Conservation (phyloP, 2,797 vertebrate genomes). For the Phoeniculus purpureus region DNA sequence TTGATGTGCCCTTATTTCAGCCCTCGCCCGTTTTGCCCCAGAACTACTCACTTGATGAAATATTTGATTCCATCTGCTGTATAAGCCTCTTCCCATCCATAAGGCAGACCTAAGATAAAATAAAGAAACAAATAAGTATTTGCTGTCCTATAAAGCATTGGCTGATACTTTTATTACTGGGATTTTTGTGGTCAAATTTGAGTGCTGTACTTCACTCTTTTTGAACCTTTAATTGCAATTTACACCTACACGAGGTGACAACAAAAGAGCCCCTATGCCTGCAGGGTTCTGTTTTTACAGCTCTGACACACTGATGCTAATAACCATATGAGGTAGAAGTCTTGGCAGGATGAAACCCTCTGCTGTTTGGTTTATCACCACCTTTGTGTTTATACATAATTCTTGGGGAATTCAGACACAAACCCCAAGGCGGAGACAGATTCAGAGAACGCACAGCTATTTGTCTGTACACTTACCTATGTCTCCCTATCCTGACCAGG, state of each 20-base stretch:
- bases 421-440: neutral
- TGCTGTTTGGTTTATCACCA: neutral
- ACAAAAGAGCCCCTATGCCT: neutral
- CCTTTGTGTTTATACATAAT: neutral
- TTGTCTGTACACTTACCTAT: neutral
- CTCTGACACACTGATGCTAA: neutral
- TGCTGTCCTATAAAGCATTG: neutral
- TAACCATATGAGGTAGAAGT: neutral
- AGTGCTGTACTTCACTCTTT: neutral
- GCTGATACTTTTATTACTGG: neutral
- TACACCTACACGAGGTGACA: neutral
- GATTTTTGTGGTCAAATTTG: neutral
- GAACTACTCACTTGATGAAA: constrained; percentile 91
- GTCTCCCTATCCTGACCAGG: neutral
- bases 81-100: constrained; percentile 91
- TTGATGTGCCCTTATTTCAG: constrained; percentile 15
- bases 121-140: neutral
- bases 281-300: neutral
- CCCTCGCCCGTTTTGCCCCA: constrained; percentile 50
- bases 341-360: neutral
- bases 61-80: constrained; percentile 90
- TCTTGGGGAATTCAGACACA: neutral
- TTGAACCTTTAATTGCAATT: neutral
- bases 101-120: constrained; percentile 84
- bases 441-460: neutral